phyloP scores from a whole-genome alignment of 1,140 invertebrate species.

The Hermatobates lingyangjiaoensis region DNA sequence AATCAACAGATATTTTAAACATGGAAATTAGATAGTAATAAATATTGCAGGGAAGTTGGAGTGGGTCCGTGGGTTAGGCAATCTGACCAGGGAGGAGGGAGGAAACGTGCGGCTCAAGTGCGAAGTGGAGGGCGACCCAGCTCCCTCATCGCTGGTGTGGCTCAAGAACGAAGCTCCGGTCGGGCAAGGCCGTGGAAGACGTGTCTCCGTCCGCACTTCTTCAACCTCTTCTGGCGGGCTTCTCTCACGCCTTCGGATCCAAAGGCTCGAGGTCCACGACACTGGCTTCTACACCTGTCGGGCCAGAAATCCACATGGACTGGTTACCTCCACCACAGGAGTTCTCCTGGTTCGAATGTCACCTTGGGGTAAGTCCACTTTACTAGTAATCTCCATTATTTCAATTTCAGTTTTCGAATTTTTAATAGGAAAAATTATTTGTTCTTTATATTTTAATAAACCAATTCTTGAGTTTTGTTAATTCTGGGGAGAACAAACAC shows the following conservation, averaged over 20 bases:
- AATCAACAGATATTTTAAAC: no score
- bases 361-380: slow-evolving; percentile 17
- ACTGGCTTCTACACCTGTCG: slow-evolving; percentile 49
- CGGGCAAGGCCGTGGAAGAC: slow-evolving; percentile 24
- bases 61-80: slow-evolving; percentile 25
- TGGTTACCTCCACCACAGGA: slow-evolving; percentile 35
- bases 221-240: slow-evolving; percentile 10
- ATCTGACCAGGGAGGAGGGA: slow-evolving; percentile 40
- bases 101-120: slow-evolving; percentile 39
- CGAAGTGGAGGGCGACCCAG: slow-evolving; percentile 42
- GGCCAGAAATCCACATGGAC: slow-evolving; percentile 36
- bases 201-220: slow-evolving; percentile 7
- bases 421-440: no score
- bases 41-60: slow-evolving; percentile 16
- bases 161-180: slow-evolving; percentile 43
- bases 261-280: slow-evolving; percentile 40
- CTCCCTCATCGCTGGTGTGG: slow-evolving; percentile 41
- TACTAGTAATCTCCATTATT: no score
- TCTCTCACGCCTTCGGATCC: slow-evolving; percentile 35
- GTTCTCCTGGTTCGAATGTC: slow-evolving; percentile 33
- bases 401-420: not conserved
- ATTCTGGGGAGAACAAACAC: no score
- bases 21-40: no score
- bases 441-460: no score
- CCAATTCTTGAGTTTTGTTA: no score